These are phyloP conservation scores for Mus pahari DNA, from an alignment of 2,113 vertebrate genomes.

Conservation along the genomic window DNA sequence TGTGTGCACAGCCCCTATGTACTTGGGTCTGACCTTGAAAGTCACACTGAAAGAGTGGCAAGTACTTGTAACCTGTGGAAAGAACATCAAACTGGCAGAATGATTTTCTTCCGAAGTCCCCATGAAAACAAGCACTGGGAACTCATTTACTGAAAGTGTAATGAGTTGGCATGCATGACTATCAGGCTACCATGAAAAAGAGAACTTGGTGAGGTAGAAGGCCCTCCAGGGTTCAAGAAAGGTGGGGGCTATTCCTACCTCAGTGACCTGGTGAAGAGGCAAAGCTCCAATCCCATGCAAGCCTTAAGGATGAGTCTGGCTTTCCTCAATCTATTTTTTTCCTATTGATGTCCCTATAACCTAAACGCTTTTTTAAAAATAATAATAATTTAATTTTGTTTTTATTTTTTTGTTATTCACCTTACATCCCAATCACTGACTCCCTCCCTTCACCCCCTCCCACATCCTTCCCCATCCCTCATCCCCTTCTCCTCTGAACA, in stretches of 20 bases:
- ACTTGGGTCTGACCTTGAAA: not conserved
- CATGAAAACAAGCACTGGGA: not conserved
- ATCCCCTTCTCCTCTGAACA: no score
- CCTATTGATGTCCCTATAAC: not conserved
- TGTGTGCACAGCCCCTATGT: not conserved
- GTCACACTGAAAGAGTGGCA: fast-evolving
- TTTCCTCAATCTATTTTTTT: not conserved
- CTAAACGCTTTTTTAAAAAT: not conserved
- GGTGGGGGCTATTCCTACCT: fast-evolving
- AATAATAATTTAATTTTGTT: no score
- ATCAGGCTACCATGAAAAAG: not conserved
- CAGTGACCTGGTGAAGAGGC: fast-evolving
- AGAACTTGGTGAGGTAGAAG: fast-evolving
- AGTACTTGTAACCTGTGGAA: fast-evolving
- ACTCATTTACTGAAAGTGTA: fast-evolving
- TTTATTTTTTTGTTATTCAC: no score
- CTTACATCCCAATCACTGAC: no score
- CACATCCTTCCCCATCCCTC: no score
- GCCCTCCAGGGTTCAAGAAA: no score
- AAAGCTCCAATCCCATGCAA: not conserved
- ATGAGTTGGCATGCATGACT: fast-evolving
- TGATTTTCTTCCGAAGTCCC: fast-evolving
- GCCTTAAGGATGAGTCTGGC: fast-evolving
- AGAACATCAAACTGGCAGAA: not conserved
- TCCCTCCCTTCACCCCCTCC: no score